Evolutionary conservation across 2,113 vertebrate genomes (phyloP).

Genomic region (Dicrurus megarhynchus): DNA sequence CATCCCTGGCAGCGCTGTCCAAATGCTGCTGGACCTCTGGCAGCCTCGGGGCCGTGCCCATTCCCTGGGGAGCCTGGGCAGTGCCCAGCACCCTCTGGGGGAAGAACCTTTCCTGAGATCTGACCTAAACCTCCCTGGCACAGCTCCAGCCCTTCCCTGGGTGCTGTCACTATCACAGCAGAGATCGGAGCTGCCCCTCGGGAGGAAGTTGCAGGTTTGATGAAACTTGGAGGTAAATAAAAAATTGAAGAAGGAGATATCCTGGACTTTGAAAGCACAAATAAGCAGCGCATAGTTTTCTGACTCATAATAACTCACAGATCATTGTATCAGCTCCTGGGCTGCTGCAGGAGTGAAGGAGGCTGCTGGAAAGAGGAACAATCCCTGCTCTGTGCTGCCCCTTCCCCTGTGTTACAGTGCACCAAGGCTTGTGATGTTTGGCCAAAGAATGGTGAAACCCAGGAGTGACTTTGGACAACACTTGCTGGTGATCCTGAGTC

Average conservation of each 20-base stretch:
- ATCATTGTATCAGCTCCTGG: neutral
- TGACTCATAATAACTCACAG: neutral
- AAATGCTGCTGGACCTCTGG: neutral
- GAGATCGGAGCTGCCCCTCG: accelerated
- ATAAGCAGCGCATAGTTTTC: neutral
- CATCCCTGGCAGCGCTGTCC: neutral
- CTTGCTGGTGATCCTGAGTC: conserved; percentile 12
- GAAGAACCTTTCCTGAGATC: neutral
- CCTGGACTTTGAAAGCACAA: neutral
- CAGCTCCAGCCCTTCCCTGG: neutral
- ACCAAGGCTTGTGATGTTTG: conserved; percentile 1
- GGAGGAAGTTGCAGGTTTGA: neutral
- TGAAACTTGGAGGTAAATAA: neutral
- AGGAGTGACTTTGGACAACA: neutral
- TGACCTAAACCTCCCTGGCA: accelerated
- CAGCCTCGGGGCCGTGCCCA: neutral
- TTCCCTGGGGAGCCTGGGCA: neutral
- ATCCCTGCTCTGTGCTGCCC: neutral
- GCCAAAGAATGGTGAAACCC: neutral
- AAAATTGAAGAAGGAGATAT: neutral
- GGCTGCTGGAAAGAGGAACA: neutral
- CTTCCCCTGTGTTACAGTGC: neutral
- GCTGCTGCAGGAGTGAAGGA: neutral
- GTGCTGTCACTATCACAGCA: neutral
- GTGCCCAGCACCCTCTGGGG: neutral